Evolutionary conservation across 2,113 vertebrate species (phyloP).

Genomic region (Hymenochirus boettgeri): DNA sequence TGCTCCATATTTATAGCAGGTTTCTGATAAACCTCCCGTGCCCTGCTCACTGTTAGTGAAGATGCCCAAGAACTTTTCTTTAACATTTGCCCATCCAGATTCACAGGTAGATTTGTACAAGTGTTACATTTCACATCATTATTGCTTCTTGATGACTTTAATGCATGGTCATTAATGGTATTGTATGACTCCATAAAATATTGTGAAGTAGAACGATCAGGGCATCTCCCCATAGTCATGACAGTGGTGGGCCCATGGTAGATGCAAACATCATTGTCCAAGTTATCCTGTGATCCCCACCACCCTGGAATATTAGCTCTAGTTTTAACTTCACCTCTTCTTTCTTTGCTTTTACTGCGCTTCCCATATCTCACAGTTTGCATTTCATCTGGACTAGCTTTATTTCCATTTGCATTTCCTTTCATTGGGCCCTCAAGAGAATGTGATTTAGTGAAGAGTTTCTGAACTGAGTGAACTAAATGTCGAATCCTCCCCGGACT

Average conservation of each 20-base stretch:
- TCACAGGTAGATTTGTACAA: conserved; percentile 77
- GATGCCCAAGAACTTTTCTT: conserved; percentile 98
- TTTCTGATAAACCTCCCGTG: conserved; percentile 91
- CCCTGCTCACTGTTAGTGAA: conserved; percentile 93
- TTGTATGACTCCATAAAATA: conserved; percentile 94
- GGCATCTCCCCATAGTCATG: conserved; percentile 93
- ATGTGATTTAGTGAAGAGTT: conserved; percentile 97
- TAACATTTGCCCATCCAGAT: conserved; percentile 78
- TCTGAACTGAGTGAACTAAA: conserved; percentile 95
- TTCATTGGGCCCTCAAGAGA: conserved; percentile 91
- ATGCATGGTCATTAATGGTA: conserved; percentile 82
- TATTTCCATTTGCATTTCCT: conserved; percentile 79
- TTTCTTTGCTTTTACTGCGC: conserved; percentile 93
- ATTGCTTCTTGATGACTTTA: conserved; percentile 91
- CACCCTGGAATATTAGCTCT: conserved; percentile 83
- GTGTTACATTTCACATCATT: conserved; percentile 89
- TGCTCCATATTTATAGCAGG: conserved; percentile 91
- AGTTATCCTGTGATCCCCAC: conserved; percentile 96
- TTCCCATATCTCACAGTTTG: conserved; percentile 75
- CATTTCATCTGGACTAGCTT: conserved; percentile 81
- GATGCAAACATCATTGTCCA: conserved; percentile 90
- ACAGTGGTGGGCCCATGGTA: conserved; percentile 85
- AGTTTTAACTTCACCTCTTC: conserved; percentile 82
- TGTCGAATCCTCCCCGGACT: conserved; percentile 95
- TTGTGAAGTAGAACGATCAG: conserved; percentile 85